A percentile compares a stretch with the other conserved stretches of the same genome.
phyloP scores from a whole-genome alignment of 2,888 invertebrate genomes.

The Galerucella nymphaeae region DNA sequence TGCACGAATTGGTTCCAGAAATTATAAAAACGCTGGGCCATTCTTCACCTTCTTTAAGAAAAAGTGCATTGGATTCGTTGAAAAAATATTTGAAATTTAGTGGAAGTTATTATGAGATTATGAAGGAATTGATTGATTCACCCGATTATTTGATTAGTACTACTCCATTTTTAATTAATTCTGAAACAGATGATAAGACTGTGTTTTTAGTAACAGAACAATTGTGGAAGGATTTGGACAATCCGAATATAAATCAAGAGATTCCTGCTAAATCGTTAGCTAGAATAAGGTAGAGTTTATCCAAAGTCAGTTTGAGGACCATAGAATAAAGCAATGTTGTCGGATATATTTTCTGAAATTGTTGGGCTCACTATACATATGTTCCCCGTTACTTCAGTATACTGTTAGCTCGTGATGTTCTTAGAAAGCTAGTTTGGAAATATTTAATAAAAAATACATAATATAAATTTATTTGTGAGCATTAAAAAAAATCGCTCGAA shows the following conservation, averaged over 20 bases:
- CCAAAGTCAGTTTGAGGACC: too few species aligned
- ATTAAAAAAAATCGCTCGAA: too few species aligned
- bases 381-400: too few species aligned
- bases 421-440: too few species aligned
- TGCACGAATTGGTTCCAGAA: constrained; percentile 73
- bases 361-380: too few species aligned
- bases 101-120: constrained; percentile 74
- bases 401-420: too few species aligned
- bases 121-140: constrained; percentile 73
- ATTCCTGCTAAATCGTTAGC: constrained; percentile 75
- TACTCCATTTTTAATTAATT: constrained; percentile 58
- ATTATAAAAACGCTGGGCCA: constrained; percentile 84
- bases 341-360: too few species aligned
- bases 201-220: constrained; percentile 34
- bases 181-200: constrained; percentile 38
- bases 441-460: too few species aligned
- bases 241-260: constrained; percentile 67
- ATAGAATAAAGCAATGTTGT: too few species aligned
- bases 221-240: constrained; percentile 40
- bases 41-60: constrained; percentile 81
- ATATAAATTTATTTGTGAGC: too few species aligned
- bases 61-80: constrained; percentile 81
- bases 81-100: constrained; percentile 79
- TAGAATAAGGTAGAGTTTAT: constrained; percentile 75
- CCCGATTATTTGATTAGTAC: constrained; percentile 71